Percentiles rank a stretch among this genome's conserved stretches.
These are phyloP conservation scores for Andrena dorsata DNA, from an alignment of 2,888 invertebrate species.

Conservation along the genomic window DNA sequence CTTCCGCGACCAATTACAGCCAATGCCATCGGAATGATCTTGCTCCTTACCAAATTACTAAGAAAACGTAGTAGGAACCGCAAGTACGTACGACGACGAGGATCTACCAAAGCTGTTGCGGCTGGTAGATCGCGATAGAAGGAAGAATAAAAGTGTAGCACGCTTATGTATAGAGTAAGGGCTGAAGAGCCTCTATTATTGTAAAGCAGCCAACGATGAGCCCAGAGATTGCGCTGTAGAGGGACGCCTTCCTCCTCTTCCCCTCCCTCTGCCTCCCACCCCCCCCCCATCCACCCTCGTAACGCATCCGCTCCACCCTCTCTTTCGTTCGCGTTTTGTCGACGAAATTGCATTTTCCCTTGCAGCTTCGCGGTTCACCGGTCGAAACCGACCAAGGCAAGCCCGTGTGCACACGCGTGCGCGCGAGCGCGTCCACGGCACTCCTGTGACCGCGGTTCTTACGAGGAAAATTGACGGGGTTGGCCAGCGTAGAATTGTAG, in stretches of 20 bases:
- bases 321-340: conserved; percentile 56
- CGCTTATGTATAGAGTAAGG: conserved; percentile 62
- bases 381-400: conserved; percentile 40
- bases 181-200: conserved; percentile 70
- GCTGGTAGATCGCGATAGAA: conserved; percentile 18
- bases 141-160: conserved; percentile 57
- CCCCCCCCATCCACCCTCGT: conserved; percentile 14
- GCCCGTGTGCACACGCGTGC: not conserved
- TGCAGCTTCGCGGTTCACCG: conserved; percentile 49
- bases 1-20: too few relatives aligned
- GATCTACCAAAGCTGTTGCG: conserved; percentile 4
- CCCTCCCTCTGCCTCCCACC: not conserved
- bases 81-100: not conserved
- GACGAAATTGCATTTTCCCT: conserved; percentile 68
- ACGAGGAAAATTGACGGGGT: too few relatives aligned
- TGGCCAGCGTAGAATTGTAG: too few relatives aligned
- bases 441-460: too few relatives aligned
- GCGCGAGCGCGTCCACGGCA: not conserved
- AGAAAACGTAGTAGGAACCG: not conserved
- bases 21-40: too few relatives aligned
- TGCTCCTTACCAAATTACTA: not conserved
- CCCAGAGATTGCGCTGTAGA: conserved; percentile 66
- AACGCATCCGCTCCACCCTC: conserved; percentile 26
- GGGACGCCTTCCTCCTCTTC: conserved; percentile 37
- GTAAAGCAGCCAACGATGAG: conserved; percentile 71